Conservation (phyloP, 2,797 vertebrate genomes). For the Rachycentron canadum region DNA sequence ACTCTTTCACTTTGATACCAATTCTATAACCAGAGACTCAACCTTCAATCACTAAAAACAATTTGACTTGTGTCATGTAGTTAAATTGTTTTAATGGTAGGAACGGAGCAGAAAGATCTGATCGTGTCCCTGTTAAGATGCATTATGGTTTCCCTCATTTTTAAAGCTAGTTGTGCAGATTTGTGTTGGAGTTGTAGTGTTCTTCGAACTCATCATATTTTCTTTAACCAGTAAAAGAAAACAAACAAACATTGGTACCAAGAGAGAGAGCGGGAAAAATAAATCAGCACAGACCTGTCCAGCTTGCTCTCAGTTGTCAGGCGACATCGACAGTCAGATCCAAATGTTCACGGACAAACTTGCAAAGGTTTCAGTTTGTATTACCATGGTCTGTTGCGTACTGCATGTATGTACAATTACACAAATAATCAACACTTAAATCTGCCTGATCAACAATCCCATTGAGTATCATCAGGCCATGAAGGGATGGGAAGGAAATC, state of each 20-base stretch:
- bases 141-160: background rate
- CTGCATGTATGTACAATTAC: constrained; percentile 55
- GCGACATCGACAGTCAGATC: constrained; percentile 10
- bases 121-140: no score
- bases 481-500: background rate
- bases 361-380: background rate
- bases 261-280: background rate
- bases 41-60: background rate
- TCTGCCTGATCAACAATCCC: constrained; percentile 17
- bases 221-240: background rate
- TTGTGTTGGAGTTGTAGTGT: background rate
- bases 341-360: constrained; percentile 15
- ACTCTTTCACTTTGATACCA: background rate
- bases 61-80: background rate
- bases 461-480: constrained; percentile 10
- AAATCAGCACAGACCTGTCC: background rate
- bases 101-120: no score
- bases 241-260: background rate
- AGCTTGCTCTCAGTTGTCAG: constrained; percentile 9
- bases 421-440: constrained; percentile 47
- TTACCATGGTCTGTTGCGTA: background rate
- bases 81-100: no score
- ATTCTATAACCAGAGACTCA: background rate
- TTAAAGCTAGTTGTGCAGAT: background rate
- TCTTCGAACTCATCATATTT: no score